Conservation (phyloP, 1,140 invertebrate genomes). For the Philopotamus ludificatus region DNA sequence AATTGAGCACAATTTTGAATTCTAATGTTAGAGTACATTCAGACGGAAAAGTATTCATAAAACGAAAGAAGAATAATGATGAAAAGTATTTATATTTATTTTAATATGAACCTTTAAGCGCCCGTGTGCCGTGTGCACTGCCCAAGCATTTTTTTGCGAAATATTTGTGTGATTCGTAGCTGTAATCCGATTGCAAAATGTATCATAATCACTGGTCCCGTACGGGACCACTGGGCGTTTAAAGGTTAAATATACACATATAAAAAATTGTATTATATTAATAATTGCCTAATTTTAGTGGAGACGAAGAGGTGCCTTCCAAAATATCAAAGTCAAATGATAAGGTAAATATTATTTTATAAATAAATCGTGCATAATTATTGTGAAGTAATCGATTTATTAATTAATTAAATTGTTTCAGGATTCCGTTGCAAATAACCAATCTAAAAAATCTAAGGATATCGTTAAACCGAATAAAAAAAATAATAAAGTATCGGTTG, state of each 20-base stretch:
- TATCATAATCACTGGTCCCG: no score
- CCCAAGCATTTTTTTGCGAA: no score
- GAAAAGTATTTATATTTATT: slow-evolving; percentile 28
- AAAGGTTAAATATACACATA: not conserved
- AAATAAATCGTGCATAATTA: not conserved
- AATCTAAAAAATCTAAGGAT: slow-evolving; percentile 1
- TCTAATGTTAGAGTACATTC: slow-evolving; percentile 56
- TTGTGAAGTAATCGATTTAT: not conserved
- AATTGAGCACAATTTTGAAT: slow-evolving; percentile 57
- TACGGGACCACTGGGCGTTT: no score
- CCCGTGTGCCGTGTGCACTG: slow-evolving; percentile 43
- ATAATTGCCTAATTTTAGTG: not conserved
- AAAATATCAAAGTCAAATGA: not conserved
- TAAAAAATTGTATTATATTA: not conserved
- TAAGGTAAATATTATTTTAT: not conserved
- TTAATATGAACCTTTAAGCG: slow-evolving; percentile 8
- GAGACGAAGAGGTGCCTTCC: not conserved
- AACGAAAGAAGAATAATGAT: slow-evolving; percentile 42
- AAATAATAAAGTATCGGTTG: not conserved
- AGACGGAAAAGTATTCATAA: slow-evolving; percentile 54
- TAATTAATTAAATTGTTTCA: not conserved
- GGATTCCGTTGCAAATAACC: slow-evolving; percentile 5
- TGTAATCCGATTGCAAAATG: no score
- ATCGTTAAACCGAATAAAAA: not conserved
- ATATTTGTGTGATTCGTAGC: no score